Evolutionary conservation across 2,888 invertebrate genomes (phyloP).

Genomic region (Glyphotaelius pellucidus): DNA sequence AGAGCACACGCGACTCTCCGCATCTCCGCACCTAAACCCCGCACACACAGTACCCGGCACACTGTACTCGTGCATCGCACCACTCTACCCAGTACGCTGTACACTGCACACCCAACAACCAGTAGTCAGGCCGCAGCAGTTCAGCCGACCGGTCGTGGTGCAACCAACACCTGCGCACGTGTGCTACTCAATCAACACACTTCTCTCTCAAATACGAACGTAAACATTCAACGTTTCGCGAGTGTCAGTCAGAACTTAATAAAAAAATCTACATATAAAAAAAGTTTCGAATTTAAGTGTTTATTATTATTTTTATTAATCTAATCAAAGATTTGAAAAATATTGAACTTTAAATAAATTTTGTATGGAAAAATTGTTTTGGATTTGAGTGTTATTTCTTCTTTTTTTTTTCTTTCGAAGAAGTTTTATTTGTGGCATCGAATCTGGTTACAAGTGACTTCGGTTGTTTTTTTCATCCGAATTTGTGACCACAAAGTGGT

Average conservation of each 20-base stretch:
- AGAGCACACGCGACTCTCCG: constrained; percentile 58
- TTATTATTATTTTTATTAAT: not conserved
- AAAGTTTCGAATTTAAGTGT: constrained; percentile 21
- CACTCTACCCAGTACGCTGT: not conserved
- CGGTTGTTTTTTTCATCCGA: constrained; percentile 50
- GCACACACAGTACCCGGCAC: not conserved
- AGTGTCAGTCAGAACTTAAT: constrained; percentile 38
- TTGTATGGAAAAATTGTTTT: constrained; percentile 18
- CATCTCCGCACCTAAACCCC: not conserved
- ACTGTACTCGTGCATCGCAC: not conserved
- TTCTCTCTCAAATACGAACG: constrained; percentile 28
- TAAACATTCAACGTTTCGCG: constrained; percentile 30
- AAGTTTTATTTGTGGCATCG: constrained; percentile 26
- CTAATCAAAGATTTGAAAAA: not conserved
- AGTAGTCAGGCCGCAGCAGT: constrained; percentile 61
- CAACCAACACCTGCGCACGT: constrained; percentile 38
- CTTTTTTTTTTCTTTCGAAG: not conserved
- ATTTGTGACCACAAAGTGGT: constrained; percentile 46
- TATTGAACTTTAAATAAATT: not conserved
- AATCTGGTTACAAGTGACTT: constrained; percentile 44
- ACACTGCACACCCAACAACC: not conserved
- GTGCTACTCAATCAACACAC: constrained; percentile 33
- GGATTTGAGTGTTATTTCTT: constrained; percentile 2
- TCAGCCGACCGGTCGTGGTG: constrained; percentile 52
- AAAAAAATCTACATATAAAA: not conserved